Evolutionary conservation across 2,888 invertebrate species (phyloP), one percentile per base, ranked within the genome.

Genomic region (Phlogophora meticulosa): DNA sequence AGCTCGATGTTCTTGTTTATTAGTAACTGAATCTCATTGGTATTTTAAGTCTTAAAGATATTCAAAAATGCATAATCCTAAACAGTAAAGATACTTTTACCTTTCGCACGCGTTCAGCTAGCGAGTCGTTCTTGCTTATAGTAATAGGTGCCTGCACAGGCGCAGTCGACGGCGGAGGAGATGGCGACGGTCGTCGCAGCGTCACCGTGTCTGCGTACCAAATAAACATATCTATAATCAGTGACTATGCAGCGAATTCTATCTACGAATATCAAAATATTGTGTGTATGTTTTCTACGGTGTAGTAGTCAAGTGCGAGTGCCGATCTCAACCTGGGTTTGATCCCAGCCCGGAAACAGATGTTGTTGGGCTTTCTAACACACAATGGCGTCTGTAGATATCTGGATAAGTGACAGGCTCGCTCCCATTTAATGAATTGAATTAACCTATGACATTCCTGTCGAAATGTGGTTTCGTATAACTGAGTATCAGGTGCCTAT

Each of bases 41-140:
- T n/a, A n/a, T n/a, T n/a, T n/a, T n/a, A n/a, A n/a, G n/a, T n/a
- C n/a, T n/a, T n/a, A n/a, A n/a, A n/a, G n/a, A n/a, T n/a, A n/a
- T n/a, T n/a, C n/a, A n/a, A n/a, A n/a, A n/a, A n/a, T 28, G 5
- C 4, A 5, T 28, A 28, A 5, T 28, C 5, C 28, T 28, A 28
- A 28, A 28, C 9, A 15, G n/a, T 36, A 15, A 17, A 10, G n/a
- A 17, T 13, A 40, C 4, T 15, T 22, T 46, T 59, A 97, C 96
- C 95, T 97, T 97, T 86, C 97, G 96, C 66, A 97, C 97, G 83
- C 97, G 96, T 90, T 97, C 96, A 58, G 97, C 97, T 82, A 97
- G 93, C 83, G 96, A 97, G 92, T 97, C 97, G 82, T 96, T 96
- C 90, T 97, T 97, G 87, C 94, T 96, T 88, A 97, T 97, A 86